phyloP scores from a whole-genome alignment of 2,797 vertebrate genomes.

The Microcaecilia unicolor region DNA sequence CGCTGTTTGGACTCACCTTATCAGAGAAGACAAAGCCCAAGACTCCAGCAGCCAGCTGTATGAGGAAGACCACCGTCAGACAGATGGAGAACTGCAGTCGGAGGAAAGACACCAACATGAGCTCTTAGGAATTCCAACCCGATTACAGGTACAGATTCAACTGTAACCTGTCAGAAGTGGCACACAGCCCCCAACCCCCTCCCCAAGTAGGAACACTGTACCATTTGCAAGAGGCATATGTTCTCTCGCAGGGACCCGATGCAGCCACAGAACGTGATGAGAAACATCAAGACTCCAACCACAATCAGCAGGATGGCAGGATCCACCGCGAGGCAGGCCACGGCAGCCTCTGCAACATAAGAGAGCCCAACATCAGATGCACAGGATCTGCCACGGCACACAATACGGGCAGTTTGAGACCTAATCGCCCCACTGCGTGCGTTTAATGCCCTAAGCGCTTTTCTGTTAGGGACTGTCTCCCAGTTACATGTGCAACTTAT shows the following conservation, averaged over 20 bases:
- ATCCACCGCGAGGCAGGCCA: conserved; percentile 75
- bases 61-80: conserved; percentile 76
- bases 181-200: not conserved
- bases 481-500: no score
- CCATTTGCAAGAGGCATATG: conserved; percentile 81
- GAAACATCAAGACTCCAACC: conserved; percentile 80
- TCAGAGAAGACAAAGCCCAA: conserved; percentile 86
- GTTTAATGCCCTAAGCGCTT: no score
- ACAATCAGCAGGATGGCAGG: conserved; percentile 76
- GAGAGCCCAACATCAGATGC: no score
- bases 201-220: conserved; percentile 29
- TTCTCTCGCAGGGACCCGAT: conserved; percentile 87
- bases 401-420: not conserved
- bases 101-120: not conserved
- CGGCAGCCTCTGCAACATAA: conserved; percentile 59
- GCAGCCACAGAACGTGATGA: conserved; percentile 91
- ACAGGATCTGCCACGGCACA: no score
- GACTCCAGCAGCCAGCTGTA: conserved; percentile 74
- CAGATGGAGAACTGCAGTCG: conserved; percentile 71
- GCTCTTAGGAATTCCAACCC: no score
- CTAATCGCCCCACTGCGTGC: not conserved
- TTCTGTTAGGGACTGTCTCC: no score
- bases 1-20: conserved; percentile 54
- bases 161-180: not conserved
- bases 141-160: no score